Percentiles rank a stretch among this genome's conserved stretches.
phyloP scores from a whole-genome alignment of 2,888 invertebrate genomes.

The Linnaemya vulpina region DNA sequence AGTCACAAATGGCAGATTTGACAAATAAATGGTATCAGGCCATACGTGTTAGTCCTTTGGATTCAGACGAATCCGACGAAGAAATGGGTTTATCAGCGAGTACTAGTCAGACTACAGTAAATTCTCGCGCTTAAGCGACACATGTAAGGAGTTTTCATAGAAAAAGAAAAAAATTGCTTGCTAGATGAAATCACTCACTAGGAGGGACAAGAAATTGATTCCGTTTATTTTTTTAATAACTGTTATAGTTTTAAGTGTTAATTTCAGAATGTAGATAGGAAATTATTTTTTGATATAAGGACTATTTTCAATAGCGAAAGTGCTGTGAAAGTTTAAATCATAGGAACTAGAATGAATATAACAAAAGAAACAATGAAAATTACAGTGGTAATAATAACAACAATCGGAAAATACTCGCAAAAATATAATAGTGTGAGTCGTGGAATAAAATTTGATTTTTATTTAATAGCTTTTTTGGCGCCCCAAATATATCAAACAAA shows the following conservation, averaged over 20 bases:
- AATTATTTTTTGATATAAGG: conserved; percentile 29
- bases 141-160: not conserved
- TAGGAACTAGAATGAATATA: too few species aligned
- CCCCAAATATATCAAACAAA: too few species aligned
- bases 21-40: conserved; percentile 99
- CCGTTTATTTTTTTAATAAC: not conserved
- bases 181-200: not conserved
- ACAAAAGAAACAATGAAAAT: not conserved
- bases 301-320: conserved; percentile 19
- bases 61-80: conserved; percentile 90
- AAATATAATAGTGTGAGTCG: too few species aligned
- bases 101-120: conserved; percentile 76
- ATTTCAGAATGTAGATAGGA: conserved; percentile 41
- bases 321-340: conserved; percentile 60
- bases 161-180: not conserved
- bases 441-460: too few species aligned
- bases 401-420: too few species aligned
- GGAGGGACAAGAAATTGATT: not conserved
- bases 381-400: not conserved
- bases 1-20: conserved; percentile 97
- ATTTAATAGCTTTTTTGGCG: too few species aligned
- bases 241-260: not conserved
- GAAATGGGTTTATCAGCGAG: conserved; percentile 80
- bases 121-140: conserved; percentile 56
- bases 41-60: conserved; percentile 93